Conservation (phyloP, 2,113 vertebrate species). For the Boleophthalmus pectinirostris region DNA sequence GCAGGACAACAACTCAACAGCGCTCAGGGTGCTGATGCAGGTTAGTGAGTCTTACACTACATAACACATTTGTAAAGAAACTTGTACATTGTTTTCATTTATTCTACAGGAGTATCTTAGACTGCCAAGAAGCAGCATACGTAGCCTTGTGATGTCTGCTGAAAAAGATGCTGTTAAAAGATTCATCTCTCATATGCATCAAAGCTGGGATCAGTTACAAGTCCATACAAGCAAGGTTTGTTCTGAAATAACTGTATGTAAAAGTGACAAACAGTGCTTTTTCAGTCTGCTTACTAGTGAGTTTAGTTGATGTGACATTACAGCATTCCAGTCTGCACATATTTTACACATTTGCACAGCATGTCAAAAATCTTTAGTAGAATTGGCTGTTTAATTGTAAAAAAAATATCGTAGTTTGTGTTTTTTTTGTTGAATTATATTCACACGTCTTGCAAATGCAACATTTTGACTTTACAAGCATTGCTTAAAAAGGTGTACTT, state of each 20-base stretch:
- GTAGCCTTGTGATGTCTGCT: constrained; percentile 82
- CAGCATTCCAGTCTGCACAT: not conserved
- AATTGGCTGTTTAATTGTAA: no score
- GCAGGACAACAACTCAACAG: constrained; percentile 78
- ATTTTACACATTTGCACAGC: no score
- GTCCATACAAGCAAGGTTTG: constrained; percentile 77
- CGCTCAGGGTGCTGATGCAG: constrained; percentile 82
- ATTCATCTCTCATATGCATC: constrained; percentile 84
- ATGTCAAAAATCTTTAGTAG: no score
- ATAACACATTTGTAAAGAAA: not conserved
- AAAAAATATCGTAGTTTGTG: no score
- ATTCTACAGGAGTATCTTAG: constrained; percentile 80
- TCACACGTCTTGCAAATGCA: no score
- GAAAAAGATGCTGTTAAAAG: constrained; percentile 82
- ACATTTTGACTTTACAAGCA: no score
- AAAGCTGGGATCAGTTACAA: constrained; percentile 82
- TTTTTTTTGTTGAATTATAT: no score
- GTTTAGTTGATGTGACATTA: no score
- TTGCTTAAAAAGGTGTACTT: not conserved
- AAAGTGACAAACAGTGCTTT: not conserved
- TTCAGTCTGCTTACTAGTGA: not conserved
- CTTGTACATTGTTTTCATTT: constrained; percentile 5
- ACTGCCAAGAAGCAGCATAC: constrained; percentile 84
- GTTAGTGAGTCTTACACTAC: constrained; percentile 49
- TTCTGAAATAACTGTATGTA: constrained; percentile 2